Evolutionary conservation across 1,140 invertebrate species (phyloP).

Genomic region (Galendromus occidentalis): DNA sequence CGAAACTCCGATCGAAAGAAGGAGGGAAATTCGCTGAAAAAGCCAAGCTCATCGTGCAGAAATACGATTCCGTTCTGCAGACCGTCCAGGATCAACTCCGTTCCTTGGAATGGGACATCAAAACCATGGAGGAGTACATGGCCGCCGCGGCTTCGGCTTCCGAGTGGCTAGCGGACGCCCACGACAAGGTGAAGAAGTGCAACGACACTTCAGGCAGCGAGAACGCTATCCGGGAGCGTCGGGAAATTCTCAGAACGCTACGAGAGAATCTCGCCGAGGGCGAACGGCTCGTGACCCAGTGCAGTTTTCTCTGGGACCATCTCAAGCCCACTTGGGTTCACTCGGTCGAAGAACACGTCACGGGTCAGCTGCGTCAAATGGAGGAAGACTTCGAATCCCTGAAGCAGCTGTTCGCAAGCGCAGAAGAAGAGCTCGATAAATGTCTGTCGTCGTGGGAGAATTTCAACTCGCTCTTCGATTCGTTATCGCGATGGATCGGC

Average conservation of each 20-base stretch:
- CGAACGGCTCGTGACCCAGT: background rate
- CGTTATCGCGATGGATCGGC: background rate
- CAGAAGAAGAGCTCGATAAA: background rate
- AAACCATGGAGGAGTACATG: conserved; percentile 21
- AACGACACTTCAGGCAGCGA: conserved; percentile 25
- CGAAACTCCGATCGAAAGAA: conserved; percentile 48
- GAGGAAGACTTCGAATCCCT: background rate
- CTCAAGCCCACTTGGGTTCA: background rate
- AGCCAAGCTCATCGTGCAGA: conserved; percentile 31
- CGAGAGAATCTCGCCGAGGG: background rate
- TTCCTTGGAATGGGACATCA: conserved; percentile 1
- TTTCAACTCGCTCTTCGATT: background rate
- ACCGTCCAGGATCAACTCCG: conserved; percentile 23
- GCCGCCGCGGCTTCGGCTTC: conserved; percentile 22
- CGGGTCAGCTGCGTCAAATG: conserved; percentile 7
- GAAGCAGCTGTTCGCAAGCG: background rate
- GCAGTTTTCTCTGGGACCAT: conserved; percentile 1
- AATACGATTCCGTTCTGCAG: conserved; percentile 16
- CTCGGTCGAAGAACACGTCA: background rate
- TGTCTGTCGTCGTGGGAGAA: background rate
- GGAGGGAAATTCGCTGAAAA: conserved; percentile 64
- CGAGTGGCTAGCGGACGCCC: conserved; percentile 24
- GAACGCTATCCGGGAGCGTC: conserved; percentile 24
- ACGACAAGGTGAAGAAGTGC: conserved; percentile 23
- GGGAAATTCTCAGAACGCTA: conserved; percentile 13